Evolutionary conservation across 2,113 vertebrate genomes (phyloP), one percentile per base, ranked within the genome.

Genomic region (Cyanocitta stelleri): DNA sequence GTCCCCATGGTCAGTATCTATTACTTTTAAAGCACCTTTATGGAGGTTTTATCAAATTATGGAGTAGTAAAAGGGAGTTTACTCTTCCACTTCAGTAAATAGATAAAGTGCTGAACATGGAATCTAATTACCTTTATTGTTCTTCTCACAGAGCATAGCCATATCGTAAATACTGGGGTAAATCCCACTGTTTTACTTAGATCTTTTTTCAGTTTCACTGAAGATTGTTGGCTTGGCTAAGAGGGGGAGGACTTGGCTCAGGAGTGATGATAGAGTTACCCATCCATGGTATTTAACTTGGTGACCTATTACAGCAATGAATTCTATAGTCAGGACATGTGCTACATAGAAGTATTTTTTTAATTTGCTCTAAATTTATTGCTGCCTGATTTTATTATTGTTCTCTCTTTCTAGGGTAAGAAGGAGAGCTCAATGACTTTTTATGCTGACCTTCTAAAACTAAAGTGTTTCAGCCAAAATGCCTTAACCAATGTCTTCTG

Each of bases 291-390:
- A 66, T 95, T 90, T 96, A 93, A 87, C 58, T 84, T 81, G 29
- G 64, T 96, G 90, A 94, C 83, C 93, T 95, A 92, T 84, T 93
- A 90, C 52, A 89, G 62, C 71, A 79, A 35, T 85, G 74, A 83
- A 89, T 95, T 89, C 83, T 75, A 22, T 33, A 90, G 85, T 90
- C 76, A 93, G 85, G 77, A 56, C 82, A 95, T 93, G 92, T 92
- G 92, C 77, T 95, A 84, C 73, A 90, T 96, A 74, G 10, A 88
- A 87, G 37, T 46, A 6, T 89, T 89, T 93, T 90, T 92, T 80
- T 33, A 95, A 91, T 96, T 90, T 96, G 90, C 46, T 96, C 83
- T 96, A 92, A 81, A 96, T 93, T 95, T 92, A 76, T 96, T 97
- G 46, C 92, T 93, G 66, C 66, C 83, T 69, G 44, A 72, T 90